These are phyloP conservation scores for Dromiciops gliroides DNA, from an alignment of 2,113 vertebrate species.

Conservation along the genomic window DNA sequence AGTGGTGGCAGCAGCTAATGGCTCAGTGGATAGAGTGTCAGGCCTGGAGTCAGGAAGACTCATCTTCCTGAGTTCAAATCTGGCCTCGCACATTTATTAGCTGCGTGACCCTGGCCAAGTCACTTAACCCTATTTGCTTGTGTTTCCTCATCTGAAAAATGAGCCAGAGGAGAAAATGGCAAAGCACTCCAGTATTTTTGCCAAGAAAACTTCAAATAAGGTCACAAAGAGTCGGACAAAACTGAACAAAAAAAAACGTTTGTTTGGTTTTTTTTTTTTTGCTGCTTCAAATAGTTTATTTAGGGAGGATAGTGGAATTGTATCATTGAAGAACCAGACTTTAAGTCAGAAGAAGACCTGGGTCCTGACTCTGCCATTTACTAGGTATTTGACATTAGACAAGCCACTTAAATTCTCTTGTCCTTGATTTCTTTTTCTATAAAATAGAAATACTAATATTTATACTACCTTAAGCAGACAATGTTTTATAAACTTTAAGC, in stretches of 20 bases:
- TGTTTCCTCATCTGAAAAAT: not conserved
- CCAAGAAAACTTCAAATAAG: not conserved
- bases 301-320: not conserved
- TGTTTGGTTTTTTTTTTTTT: not conserved
- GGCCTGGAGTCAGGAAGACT: not conserved
- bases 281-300: not conserved
- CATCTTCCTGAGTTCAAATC: not conserved
- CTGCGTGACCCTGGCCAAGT: not conserved
- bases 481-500: not conserved
- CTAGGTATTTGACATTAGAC: not conserved
- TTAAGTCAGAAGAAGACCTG: not conserved
- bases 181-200: not conserved
- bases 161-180: not conserved
- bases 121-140: not conserved
- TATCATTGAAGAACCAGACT: not conserved
- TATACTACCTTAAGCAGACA: too few species aligned
- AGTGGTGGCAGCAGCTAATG: too few species aligned
- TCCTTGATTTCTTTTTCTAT: not conserved
- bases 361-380: not conserved
- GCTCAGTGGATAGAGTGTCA: not conserved
- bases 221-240: not conserved
- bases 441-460: not conserved
- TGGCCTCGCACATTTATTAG: not conserved
- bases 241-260: too few species aligned
- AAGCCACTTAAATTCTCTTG: not conserved